Evolutionary conservation across 92 coral and sea anemone species (phyloP).

Genomic region (Siderastrea radians): DNA sequence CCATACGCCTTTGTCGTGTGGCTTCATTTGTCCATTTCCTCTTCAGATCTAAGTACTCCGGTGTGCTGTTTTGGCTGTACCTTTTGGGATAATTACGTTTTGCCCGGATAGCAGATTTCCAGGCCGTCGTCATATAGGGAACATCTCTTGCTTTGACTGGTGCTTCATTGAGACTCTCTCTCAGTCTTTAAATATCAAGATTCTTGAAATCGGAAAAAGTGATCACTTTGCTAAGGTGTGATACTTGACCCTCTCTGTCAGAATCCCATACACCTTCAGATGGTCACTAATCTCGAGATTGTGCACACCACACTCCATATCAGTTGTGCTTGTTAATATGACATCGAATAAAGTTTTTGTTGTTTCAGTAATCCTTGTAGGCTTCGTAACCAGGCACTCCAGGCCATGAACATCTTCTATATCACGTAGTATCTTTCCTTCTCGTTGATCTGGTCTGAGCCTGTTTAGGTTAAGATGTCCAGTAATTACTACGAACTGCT

Average conservation of each 20-base stretch:
- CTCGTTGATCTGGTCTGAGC: not conserved
- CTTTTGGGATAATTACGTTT: constrained; percentile 3
- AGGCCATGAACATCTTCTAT: not conserved
- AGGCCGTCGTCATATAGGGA: constrained; percentile 35
- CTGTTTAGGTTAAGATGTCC: not conserved
- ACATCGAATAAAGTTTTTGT: not conserved
- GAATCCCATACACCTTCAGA: not conserved
- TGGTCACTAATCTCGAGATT: too few species aligned
- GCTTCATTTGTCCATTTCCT: constrained; percentile 18
- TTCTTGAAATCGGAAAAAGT: not conserved
- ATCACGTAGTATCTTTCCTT: not conserved
- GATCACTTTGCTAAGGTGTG: not conserved
- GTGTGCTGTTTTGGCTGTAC: not conserved
- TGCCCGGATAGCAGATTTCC: constrained; percentile 6
- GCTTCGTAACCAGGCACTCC: not conserved
- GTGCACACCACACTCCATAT: too few species aligned
- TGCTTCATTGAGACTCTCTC: too few species aligned
- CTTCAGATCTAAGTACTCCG: not conserved
- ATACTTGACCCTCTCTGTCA: not conserved
- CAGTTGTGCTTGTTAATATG: too few species aligned
- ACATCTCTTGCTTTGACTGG: too few species aligned
- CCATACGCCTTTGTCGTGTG: not conserved
- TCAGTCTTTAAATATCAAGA: too few species aligned
- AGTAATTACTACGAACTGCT: not conserved
- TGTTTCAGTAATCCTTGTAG: not conserved